Evolutionary conservation across 2,888 invertebrate genomes (phyloP), one percentile per base, ranked within the genome.

Genomic region (Chelonus formosanus): DNA sequence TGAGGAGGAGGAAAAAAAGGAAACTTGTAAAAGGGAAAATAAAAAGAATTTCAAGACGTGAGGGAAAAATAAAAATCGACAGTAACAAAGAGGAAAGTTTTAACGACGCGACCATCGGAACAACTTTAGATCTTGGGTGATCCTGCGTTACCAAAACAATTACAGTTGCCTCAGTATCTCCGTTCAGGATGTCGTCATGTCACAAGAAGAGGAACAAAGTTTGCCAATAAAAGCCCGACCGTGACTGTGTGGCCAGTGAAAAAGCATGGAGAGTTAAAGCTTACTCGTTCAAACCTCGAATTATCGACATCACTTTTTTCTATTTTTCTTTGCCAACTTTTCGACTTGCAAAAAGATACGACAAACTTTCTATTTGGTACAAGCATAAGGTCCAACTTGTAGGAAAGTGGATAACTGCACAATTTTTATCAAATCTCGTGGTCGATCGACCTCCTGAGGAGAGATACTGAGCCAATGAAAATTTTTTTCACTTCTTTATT

Each of bases 301-400:
- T 47, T 59, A 58, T 54, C 57, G 67, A 57, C 52, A 47, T 56
- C 48, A 10, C 32, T 32, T 35, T 50, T 45, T n/a, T 48, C 56
- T 65, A 54, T 60, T 54, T 47, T 56, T 45, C 45, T 61, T 20
- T 53, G 44, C 45, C 53, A 53, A 65, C 64, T 65, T 59, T 59
- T 53, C 55, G 56, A 66, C 66, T 66, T 61, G 66, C 66, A 66
- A 61, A 59, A 59, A 66, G 66, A 56, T 66, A 66, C 66, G 66
- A 56, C 66, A 57, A 66, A 56, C 58, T 64, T 65, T 65, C 44
- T 61, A 61, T 65, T 48, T 40, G 56, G 56, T 65, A 61, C 55
- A 36, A 56, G 34, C 20, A 55, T 48, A 44, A 36, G 31, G 43
- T 32, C 10, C 55, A 55, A 65, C 8, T 56, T 61, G 20, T 20